Evolutionary conservation across 1,140 invertebrate species (phyloP).

Genomic region (Zaprionus taronus): DNA sequence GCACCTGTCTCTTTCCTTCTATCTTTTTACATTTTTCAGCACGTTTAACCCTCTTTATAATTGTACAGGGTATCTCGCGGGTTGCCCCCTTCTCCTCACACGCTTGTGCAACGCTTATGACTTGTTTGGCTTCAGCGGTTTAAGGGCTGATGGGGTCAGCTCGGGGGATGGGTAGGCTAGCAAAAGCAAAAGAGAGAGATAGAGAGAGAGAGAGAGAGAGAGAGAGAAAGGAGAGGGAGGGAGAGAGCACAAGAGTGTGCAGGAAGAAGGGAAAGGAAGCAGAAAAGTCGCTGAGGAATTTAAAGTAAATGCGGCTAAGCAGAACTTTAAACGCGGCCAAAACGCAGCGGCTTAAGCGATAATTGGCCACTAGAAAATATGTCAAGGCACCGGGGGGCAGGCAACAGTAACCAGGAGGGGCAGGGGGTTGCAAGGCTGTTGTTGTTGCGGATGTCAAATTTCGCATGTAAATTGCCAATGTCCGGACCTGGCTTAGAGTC

Average conservation of each 20-base stretch:
- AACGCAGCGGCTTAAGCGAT: slow-evolving; percentile 69
- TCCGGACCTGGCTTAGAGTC: slow-evolving; percentile 66
- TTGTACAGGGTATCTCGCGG: slow-evolving; percentile 21
- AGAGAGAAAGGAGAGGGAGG: no score
- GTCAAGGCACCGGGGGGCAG: slow-evolving; percentile 31
- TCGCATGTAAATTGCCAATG: slow-evolving; percentile 75
- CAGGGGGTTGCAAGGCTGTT: background rate
- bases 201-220: no score
- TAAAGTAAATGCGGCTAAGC: slow-evolving; percentile 69
- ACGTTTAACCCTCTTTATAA: background rate
- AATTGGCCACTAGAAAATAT: slow-evolving; percentile 75
- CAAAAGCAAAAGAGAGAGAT: no score
- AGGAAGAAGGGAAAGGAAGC: background rate
- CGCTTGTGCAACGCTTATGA: slow-evolving; percentile 19
- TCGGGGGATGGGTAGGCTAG: no score
- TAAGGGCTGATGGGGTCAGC: slow-evolving; percentile 17
- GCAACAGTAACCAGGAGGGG: background rate
- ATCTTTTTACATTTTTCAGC: background rate
- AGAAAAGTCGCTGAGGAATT: slow-evolving; percentile 65
- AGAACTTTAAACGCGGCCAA: slow-evolving; percentile 32
- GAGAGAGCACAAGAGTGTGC: background rate
- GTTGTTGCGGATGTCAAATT: slow-evolving; percentile 52
- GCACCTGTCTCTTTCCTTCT: no score
- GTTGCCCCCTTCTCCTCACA: background rate
- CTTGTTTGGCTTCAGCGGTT: slow-evolving; percentile 60